These are phyloP conservation scores for Enteromius trimaculatus DNA, from an alignment of 2,797 vertebrate genomes.

Conservation along the genomic window DNA sequence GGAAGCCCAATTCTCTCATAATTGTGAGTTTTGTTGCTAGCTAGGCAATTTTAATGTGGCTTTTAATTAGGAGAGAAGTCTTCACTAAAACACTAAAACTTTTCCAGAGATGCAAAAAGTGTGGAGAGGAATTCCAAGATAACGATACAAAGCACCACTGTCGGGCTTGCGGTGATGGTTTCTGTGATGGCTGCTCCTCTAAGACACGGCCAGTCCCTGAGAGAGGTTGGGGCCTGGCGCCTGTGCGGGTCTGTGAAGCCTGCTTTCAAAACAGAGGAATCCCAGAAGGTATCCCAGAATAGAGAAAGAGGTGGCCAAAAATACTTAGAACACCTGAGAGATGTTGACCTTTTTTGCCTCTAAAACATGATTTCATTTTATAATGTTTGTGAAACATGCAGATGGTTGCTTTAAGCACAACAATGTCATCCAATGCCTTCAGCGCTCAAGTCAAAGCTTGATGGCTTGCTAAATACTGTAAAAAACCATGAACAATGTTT, in stretches of 20 bases:
- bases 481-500: background rate
- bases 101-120: slow-evolving; percentile 89
- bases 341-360: background rate
- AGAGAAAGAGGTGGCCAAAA: background rate
- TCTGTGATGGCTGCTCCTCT: slow-evolving; percentile 93
- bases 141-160: slow-evolving; percentile 98
- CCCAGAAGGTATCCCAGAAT: slow-evolving; percentile 67
- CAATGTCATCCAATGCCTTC: background rate
- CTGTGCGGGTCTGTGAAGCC: slow-evolving; percentile 92
- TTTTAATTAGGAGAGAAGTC: background rate
- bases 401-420: background rate
- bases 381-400: background rate
- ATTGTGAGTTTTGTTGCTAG: slow-evolving; percentile 76
- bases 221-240: slow-evolving; percentile 93
- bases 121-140: slow-evolving; percentile 86
- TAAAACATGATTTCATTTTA: background rate
- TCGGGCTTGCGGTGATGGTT: slow-evolving; percentile 95
- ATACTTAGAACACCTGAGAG: background rate
- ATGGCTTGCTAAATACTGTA: background rate
- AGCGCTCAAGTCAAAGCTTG: no score
- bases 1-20: slow-evolving; percentile 97
- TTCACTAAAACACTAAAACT: slow-evolving; percentile 13
- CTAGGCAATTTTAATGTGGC: slow-evolving; percentile 15
- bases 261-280: slow-evolving; percentile 84
- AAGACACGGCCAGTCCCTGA: slow-evolving; percentile 92